Evolutionary conservation across 2,113 vertebrate species (phyloP), one percentile per base, ranked within the genome.

Genomic region (Ophthalmolycus amberensis): DNA sequence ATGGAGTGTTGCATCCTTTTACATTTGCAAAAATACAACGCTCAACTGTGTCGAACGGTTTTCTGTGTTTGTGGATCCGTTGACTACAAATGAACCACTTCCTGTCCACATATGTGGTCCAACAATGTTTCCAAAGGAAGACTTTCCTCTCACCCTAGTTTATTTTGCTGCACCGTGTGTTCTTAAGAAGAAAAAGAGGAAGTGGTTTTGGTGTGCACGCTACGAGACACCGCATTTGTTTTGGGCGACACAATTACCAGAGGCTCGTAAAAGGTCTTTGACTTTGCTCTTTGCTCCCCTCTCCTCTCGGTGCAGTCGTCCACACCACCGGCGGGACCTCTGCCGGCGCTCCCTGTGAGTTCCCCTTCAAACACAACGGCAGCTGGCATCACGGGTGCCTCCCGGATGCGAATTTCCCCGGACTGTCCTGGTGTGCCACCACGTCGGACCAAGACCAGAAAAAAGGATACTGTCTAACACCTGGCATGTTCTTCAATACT

Each of bases 371-470:
- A 25, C 86, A 94, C 82, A 94, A 96, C 3, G 79, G 91, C 34
- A 95, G 67, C 0, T 99, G 97, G 98, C 88, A 97, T 89, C 96
- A 99, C 34, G 94, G 94, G 12, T 99, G 98, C 56, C 83, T 98
- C 84, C 83, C 77, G 15, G 94, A 95, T 40, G 76, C 64, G 3
- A 77, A 67, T 0, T 77, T 54, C 6, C n/a, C 5, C 0, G 87
- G 38, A 25, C 79, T 90, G 27, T 90, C 91, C 65, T 98, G 98
- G 98, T 99, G 98, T 0, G 91, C 96, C 66, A 98, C 97, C 25
- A 94, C 97, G 10, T 82, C 91, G 9, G 90, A 96, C 66, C 75
- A 65, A 0, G 95, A 97, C 20, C 46, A 70, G 65, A 95, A 95
- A 56, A 96, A 93, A 94, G 98, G 98, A 64, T 66, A 93, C 91